phyloP scores from a whole-genome alignment of 2,113 vertebrate species.

The Colius striatus region DNA sequence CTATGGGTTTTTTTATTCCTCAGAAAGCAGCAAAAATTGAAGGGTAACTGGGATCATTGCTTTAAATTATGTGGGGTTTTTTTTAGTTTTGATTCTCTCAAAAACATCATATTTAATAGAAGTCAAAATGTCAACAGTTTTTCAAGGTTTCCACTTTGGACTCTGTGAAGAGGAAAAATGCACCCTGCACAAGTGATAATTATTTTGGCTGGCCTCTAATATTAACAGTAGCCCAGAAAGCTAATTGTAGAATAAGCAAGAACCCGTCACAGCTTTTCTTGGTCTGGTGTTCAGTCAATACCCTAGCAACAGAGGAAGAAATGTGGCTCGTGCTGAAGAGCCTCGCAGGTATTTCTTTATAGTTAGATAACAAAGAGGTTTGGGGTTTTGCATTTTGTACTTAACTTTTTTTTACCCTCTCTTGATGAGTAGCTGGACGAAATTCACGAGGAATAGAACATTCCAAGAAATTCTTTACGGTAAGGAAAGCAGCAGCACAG shows the following conservation, averaged over 20 bases:
- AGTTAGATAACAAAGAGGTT: background rate
- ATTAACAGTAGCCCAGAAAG: background rate
- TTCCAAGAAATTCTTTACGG: background rate
- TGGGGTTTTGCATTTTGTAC: background rate
- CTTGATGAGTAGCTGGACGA: background rate
- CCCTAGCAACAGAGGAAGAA: background rate
- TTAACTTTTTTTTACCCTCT: background rate
- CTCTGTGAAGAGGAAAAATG: background rate
- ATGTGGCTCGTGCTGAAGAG: background rate
- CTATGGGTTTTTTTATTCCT: background rate
- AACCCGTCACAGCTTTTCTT: background rate
- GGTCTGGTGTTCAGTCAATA: background rate
- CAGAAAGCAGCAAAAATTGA: background rate
- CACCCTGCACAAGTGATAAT: background rate
- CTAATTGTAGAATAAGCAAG: background rate
- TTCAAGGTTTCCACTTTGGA: background rate
- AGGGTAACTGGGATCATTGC: background rate
- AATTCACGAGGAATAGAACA: background rate
- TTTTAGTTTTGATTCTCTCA: background rate
- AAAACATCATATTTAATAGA: background rate
- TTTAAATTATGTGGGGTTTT: background rate
- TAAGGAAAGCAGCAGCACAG: background rate
- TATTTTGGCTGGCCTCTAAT: background rate
- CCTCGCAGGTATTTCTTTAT: background rate
- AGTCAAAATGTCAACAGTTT: background rate